Conservation (phyloP, 2,797 vertebrate genomes). For the Acrocephalus scirpaceus region DNA sequence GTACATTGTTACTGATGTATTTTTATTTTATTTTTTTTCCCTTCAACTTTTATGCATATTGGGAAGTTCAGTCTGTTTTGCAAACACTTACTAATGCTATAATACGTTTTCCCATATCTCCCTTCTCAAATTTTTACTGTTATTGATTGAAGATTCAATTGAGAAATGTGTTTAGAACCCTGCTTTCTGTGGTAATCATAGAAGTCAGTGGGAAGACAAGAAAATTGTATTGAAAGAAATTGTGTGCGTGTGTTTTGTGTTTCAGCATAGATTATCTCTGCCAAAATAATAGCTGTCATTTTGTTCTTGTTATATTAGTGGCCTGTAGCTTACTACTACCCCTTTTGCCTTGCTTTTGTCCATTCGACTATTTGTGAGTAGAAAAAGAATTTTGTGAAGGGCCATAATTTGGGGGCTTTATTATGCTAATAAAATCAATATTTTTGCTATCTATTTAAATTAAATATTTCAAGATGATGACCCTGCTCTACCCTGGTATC, state of each 20-base stretch:
- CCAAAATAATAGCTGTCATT: constrained; percentile 85
- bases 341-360: constrained; percentile 70
- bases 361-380: constrained; percentile 56
- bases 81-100: constrained; percentile 76
- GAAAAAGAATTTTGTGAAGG: constrained; percentile 65
- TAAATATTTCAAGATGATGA: constrained; percentile 60
- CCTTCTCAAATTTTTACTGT: constrained; percentile 74
- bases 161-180: constrained; percentile 83
- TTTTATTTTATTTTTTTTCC: background rate
- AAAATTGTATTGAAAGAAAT: constrained; percentile 85
- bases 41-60: constrained; percentile 66
- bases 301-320: constrained; percentile 80
- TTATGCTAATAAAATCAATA: constrained; percentile 69
- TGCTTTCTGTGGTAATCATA: constrained; percentile 82
- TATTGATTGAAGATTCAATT: constrained; percentile 84
- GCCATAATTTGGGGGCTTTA: constrained; percentile 68
- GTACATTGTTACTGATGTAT: background rate
- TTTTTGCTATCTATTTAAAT: constrained; percentile 75
- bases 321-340: constrained; percentile 73
- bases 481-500: constrained; percentile 46
- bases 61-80: constrained; percentile 72
- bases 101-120: constrained; percentile 74
- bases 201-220: constrained; percentile 87
- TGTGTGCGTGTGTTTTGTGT: constrained; percentile 78
- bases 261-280: constrained; percentile 85